Conservation (phyloP, 2,888 invertebrate genomes). For the Scrobipalpa atriplicella region DNA sequence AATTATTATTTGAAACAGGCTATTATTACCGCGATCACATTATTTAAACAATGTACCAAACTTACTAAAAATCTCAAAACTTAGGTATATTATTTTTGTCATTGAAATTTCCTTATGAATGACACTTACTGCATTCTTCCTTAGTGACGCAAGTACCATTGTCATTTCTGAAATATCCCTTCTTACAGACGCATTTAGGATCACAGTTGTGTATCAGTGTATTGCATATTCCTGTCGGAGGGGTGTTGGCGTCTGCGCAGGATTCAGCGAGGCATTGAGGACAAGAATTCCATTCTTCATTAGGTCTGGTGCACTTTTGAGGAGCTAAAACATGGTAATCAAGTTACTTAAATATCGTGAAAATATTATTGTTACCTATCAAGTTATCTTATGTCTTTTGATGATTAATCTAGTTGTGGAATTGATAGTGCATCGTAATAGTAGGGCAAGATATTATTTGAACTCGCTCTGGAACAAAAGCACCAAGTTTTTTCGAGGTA, state of each 20-base stretch:
- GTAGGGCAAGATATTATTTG: background rate
- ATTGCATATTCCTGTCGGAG: slow-evolving; percentile 42
- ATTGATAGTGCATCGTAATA: too few relatives aligned
- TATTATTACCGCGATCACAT: too few relatives aligned
- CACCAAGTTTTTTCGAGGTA: too few relatives aligned
- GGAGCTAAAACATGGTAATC: slow-evolving; percentile 40
- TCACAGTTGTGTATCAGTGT: slow-evolving; percentile 49
- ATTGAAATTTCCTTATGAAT: too few relatives aligned
- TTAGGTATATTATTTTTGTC: too few relatives aligned
- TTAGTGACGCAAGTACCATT: slow-evolving; percentile 44
- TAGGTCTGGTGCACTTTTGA: slow-evolving; percentile 48
- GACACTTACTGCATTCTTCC: slow-evolving; percentile 41
- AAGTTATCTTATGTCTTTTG: too few relatives aligned
- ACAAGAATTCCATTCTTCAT: slow-evolving; percentile 50
- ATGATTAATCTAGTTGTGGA: too few relatives aligned
- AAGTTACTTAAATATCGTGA: background rate
- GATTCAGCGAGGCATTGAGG: slow-evolving; percentile 48
- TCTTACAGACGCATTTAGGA: slow-evolving; percentile 50
- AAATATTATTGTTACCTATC: too few relatives aligned
- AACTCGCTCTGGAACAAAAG: too few relatives aligned
- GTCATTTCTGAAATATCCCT: slow-evolving; percentile 46
- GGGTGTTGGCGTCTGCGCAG: slow-evolving; percentile 45
- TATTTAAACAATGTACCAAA: too few relatives aligned
- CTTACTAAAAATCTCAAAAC: too few relatives aligned
- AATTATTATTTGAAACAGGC: too few relatives aligned